Base-by-base conservation (phyloP, 1,140 invertebrate genomes). In the Eufriesea mexicana region DNA sequence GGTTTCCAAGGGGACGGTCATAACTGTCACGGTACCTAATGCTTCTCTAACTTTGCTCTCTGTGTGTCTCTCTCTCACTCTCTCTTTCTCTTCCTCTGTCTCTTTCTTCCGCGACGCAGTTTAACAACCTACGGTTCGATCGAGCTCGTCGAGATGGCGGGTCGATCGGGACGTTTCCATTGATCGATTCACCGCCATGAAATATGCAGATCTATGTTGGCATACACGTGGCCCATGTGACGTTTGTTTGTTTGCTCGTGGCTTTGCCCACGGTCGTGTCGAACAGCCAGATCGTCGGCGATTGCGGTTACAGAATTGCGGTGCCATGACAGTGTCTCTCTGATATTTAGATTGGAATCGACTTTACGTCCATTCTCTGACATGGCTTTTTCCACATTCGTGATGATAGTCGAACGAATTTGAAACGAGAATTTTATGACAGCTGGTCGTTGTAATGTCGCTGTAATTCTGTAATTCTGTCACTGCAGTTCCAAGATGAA, bases 1-100 rank as follows among this genome's bases (percentile, higher is more conserved):
- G 97, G 97, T 89, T 98, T 97, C 95, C 95, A 96, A 88, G 97
- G 97, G 85, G 96, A 98, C 93, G 97, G 97, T 89, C 95, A 96
- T 91, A 95, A 95, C 85, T 98, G 97, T 95, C 94, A 96, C 95
- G 97, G 97, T 97, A 95, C 8, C 86, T 89, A 89, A 89, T 42
- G 61, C 83, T 83, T 79, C 76, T 54, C 68, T 88, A 88, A 88
- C 79, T 85, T 82, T 47, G 61, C 47, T 72, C 35, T 49, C 7
- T 47, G 23, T 51, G 5, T 51, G n/a, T 70, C 35, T 57, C 5
- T 2, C 23, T 71, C 20, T 73, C 14, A 7, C 0, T 74, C 9
- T 74, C 9, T 57, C 16, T n/a, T 14, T 28, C 6, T 49, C 25
- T 28, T 2, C n/a, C 28, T 18, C 51, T 35, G 7, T 35, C 12